phyloP scores from a whole-genome alignment of 1,140 invertebrate genomes.

The Lethrus apterus region DNA sequence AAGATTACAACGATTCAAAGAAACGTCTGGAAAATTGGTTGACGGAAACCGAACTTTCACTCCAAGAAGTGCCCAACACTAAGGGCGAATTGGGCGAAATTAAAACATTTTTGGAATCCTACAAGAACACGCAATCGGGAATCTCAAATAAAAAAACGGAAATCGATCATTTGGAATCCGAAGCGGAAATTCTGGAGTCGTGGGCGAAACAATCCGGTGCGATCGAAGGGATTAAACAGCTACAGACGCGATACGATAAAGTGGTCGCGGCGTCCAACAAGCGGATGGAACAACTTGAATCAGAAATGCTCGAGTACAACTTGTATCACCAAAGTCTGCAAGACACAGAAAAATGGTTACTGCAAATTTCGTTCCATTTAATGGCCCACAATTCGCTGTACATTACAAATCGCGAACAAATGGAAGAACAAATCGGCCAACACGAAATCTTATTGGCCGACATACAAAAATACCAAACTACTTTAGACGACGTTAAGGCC shows the following conservation, averaged over 20 bases:
- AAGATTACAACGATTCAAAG: conserved; percentile 68
- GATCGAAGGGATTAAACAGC: conserved; percentile 53
- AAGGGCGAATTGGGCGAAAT: conserved; percentile 83
- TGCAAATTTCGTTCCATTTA: conserved; percentile 90
- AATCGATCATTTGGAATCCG: conserved; percentile 59
- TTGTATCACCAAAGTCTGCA: conserved; percentile 83
- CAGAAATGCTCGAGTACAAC: conserved; percentile 77
- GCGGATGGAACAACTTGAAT: conserved; percentile 58
- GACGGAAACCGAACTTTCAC: conserved; percentile 52
- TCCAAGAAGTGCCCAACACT: conserved; percentile 57
- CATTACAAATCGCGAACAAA: conserved; percentile 85
- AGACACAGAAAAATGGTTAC: conserved; percentile 91
- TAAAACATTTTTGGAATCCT: conserved; percentile 81
- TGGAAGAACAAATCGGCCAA: conserved; percentile 80
- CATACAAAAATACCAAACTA: conserved; percentile 77
- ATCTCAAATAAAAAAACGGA: conserved; percentile 65
- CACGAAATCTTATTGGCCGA: conserved; percentile 75
- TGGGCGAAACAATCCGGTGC: conserved; percentile 59
- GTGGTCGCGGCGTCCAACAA: conserved; percentile 52
- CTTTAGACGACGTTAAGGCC: conserved; percentile 71
- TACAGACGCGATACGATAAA: conserved; percentile 59
- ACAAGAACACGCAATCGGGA: conserved; percentile 68
- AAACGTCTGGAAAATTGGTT: conserved; percentile 65
- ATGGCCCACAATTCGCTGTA: conserved; percentile 95
- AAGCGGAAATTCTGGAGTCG: conserved; percentile 62